A percentile compares a stretch with the other conserved stretches of the same genome.
Evolutionary conservation across 2,113 vertebrate species (phyloP).

Genomic region (Tragelaphus strepsiceros): DNA sequence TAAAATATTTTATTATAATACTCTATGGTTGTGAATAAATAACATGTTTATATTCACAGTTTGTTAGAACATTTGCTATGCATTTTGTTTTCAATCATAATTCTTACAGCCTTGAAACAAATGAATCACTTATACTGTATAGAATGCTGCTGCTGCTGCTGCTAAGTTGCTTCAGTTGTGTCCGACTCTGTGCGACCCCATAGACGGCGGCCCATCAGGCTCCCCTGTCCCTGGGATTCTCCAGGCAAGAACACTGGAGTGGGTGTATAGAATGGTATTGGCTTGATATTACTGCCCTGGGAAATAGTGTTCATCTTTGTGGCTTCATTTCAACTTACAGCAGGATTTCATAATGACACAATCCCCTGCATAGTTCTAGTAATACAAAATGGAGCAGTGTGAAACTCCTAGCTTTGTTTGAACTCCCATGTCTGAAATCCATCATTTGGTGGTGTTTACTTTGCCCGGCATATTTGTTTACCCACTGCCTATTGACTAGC

Average conservation of each 20-base stretch:
- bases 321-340: conserved; percentile 7
- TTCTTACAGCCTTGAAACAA: neutral
- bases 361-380: conserved; percentile 6
- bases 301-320: conserved; percentile 12
- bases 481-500: conserved; percentile 65
- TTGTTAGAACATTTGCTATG: conserved; percentile 9
- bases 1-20: neutral
- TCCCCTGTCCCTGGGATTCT: too few relatives aligned
- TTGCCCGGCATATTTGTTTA: conserved; percentile 66
- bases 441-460: conserved; percentile 62
- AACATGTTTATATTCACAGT: neutral
- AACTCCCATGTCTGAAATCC: conserved; percentile 17
- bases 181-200: too few relatives aligned
- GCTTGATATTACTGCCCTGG: neutral
- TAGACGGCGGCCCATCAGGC: too few relatives aligned
- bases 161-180: too few relatives aligned
- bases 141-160: neutral
- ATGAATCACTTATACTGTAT: neutral
- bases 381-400: conserved; percentile 42
- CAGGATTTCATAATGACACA: conserved; percentile 58
- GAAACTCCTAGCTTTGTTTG: conserved; percentile 37
- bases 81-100: conserved; percentile 39
- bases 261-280: neutral
- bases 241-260: too few relatives aligned
- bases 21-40: conserved; percentile 37